A percentile compares a stretch with the other conserved stretches of the same genome.
Evolutionary conservation across 2,113 vertebrate genomes (phyloP).

Genomic region (Petroica traversi): DNA sequence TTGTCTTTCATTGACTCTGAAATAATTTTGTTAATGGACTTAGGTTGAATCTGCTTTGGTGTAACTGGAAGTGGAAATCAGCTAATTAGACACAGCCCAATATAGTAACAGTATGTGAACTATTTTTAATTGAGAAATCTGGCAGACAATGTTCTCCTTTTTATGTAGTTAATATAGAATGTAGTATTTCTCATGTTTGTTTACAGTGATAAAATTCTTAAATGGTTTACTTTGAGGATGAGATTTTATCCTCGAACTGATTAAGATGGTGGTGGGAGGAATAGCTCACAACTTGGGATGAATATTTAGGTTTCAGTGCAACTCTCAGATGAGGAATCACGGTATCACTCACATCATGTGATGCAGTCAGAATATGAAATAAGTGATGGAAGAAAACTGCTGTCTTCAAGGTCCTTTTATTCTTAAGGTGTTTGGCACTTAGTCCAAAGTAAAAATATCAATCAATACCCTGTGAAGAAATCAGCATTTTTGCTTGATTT

Average conservation of each 20-base stretch:
- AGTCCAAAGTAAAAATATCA: background rate
- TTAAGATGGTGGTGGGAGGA: background rate
- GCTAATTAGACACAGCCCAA: background rate
- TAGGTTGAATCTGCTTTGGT: background rate
- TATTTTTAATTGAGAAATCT: conserved; percentile 43
- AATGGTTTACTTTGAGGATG: background rate
- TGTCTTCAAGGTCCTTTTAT: background rate
- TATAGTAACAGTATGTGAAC: conserved; percentile 4
- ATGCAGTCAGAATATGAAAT: background rate
- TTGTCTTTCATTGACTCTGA: background rate
- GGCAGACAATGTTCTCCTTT: background rate
- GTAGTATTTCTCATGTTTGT: conserved; percentile 3
- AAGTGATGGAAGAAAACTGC: background rate
- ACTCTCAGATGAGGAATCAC: background rate
- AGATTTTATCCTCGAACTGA: background rate
- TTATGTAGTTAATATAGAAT: background rate
- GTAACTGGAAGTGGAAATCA: background rate
- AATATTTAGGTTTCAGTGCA: background rate
- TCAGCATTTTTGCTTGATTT: background rate
- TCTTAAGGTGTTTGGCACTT: background rate
- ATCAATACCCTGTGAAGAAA: background rate
- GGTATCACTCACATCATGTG: background rate
- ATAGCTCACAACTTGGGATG: background rate
- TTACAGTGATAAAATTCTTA: background rate
- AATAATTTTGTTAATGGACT: background rate